These are phyloP conservation scores for Gadus macrocephalus DNA, from an alignment of 2,113 vertebrate species.

Conservation along the genomic window DNA sequence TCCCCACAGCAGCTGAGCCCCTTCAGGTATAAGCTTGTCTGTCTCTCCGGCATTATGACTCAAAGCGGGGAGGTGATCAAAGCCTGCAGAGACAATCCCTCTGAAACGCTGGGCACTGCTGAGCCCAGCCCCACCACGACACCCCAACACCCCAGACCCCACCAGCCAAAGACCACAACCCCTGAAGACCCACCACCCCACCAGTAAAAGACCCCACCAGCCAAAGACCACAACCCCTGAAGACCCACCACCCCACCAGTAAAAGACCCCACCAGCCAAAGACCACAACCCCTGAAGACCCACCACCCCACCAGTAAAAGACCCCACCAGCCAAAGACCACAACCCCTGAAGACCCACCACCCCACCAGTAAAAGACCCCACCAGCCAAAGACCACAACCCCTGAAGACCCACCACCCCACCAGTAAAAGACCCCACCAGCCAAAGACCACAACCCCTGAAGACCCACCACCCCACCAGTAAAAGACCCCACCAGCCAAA, in stretches of 20 bases:
- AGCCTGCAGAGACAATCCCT: slow-evolving; percentile 33
- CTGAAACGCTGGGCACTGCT: slow-evolving; percentile 5
- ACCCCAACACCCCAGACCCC: too few species aligned
- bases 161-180: slow-evolving; percentile 10
- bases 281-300: too few species aligned
- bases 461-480: too few species aligned
- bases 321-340: too few species aligned
- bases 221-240: too few species aligned
- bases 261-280: too few species aligned
- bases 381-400: too few species aligned
- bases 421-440: neutral
- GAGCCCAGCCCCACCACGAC: neutral
- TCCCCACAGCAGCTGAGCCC: neutral
- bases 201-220: accelerated
- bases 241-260: neutral
- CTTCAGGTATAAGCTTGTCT: slow-evolving; percentile 49
- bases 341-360: too few species aligned
- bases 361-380: neutral
- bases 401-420: too few species aligned
- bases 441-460: too few species aligned
- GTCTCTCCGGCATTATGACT: slow-evolving; percentile 31
- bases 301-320: neutral
- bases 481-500: too few species aligned
- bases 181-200: too few species aligned
- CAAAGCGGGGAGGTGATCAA: slow-evolving; percentile 37